These are phyloP conservation scores for Caradrina kadenii DNA, from an alignment of 2,888 invertebrate species.

Conservation along the genomic window DNA sequence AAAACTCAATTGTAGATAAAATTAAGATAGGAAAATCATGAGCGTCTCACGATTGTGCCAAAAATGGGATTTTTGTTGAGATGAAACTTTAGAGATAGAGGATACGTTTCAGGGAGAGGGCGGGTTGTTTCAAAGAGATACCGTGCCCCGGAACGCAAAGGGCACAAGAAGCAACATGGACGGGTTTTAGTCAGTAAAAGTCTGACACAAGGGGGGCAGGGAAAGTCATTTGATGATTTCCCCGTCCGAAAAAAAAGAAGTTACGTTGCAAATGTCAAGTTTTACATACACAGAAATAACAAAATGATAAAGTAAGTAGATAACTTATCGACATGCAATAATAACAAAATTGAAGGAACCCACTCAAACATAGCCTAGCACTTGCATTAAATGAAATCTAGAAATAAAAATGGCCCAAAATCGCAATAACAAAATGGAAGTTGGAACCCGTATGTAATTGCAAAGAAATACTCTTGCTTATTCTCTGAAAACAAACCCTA, in stretches of 20 bases:
- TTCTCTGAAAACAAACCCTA: slow-evolving; percentile 10
- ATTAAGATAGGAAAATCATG: neutral
- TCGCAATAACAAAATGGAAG: neutral
- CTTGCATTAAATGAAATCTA: neutral
- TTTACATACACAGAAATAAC: neutral
- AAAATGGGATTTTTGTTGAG: neutral
- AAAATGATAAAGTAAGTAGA: no score
- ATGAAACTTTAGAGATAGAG: neutral
- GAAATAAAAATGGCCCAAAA: neutral
- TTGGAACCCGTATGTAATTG: neutral
- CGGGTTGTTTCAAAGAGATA: no score
- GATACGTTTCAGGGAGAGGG: neutral
- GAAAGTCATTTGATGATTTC: no score
- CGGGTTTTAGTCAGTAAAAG: no score
- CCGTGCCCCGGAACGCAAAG: no score
- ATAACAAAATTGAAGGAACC: neutral
- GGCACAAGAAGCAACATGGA: no score
- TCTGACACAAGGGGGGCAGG: no score
- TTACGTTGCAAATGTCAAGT: neutral
- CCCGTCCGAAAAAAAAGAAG: no score
- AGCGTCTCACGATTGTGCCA: neutral
- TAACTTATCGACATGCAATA: neutral
- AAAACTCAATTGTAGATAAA: neutral
- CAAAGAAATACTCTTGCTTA: neutral
- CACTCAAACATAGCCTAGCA: neutral